Evolutionary conservation across 2,888 invertebrate genomes (phyloP).

Genomic region (Charanyca ferruginea): DNA sequence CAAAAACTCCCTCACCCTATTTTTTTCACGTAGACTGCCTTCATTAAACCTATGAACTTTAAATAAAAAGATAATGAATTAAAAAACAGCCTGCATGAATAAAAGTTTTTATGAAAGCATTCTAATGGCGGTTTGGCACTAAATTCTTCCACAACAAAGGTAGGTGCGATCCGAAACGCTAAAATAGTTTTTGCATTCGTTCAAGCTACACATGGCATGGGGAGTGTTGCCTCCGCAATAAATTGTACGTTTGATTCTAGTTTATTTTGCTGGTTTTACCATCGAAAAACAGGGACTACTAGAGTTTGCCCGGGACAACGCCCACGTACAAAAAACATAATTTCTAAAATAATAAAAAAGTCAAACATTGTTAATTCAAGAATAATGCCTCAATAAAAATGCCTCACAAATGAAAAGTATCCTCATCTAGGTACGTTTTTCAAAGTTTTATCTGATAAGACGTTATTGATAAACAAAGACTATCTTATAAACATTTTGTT

Average conservation of each 20-base stretch:
- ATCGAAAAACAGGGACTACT: slow-evolving; percentile 2
- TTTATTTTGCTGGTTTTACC: slow-evolving; percentile 29
- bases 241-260: slow-evolving; percentile 67
- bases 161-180: slow-evolving; percentile 48
- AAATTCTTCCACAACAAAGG: slow-evolving; percentile 59
- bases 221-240: slow-evolving; percentile 65
- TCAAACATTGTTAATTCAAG: too few relatives aligned
- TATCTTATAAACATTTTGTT: too few relatives aligned
- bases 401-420: too few relatives aligned
- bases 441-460: too few relatives aligned
- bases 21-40: too few relatives aligned
- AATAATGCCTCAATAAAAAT: too few relatives aligned
- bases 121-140: slow-evolving; percentile 44
- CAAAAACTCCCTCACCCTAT: too few relatives aligned
- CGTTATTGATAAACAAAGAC: too few relatives aligned
- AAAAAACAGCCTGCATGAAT: slow-evolving; percentile 43
- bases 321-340: too few relatives aligned
- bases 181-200: slow-evolving; percentile 59
- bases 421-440: background rate
- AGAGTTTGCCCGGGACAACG: too few relatives aligned
- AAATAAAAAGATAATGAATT: slow-evolving; percentile 8
- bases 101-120: slow-evolving; percentile 47
- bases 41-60: too few relatives aligned
- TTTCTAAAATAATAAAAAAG: too few relatives aligned
- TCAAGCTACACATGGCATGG: slow-evolving; percentile 60